Evolutionary conservation across 2,113 vertebrate genomes (phyloP).

Genomic region (Lipotes vexillifer): DNA sequence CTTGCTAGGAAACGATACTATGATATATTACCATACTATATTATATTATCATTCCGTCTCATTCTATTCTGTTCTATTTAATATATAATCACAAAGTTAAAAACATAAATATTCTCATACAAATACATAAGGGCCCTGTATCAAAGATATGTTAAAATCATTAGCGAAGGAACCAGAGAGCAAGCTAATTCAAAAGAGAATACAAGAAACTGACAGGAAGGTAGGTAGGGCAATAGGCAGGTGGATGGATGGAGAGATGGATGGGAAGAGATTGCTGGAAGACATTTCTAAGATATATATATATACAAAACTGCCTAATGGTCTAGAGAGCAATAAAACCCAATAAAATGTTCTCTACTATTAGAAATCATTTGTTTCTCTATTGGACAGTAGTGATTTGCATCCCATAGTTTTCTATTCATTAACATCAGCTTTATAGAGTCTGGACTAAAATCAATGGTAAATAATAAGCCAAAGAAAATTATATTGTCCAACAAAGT

Average conservation of each 20-base stretch:
- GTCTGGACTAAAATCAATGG: neutral
- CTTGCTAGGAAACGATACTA: neutral
- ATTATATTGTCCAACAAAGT: neutral
- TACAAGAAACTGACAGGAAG: neutral
- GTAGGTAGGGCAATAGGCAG: neutral
- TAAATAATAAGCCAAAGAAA: neutral
- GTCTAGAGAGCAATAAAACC: neutral
- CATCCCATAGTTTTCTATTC: neutral
- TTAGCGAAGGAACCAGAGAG: neutral
- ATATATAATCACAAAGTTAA: neutral
- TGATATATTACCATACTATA: neutral
- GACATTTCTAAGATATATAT: neutral
- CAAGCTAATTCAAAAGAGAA: neutral
- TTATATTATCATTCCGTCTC: neutral
- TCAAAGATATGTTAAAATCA: neutral
- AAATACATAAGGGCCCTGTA: neutral
- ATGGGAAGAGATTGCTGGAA: neutral
- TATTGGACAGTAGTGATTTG: neutral
- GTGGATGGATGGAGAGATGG: neutral
- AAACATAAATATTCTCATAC: neutral
- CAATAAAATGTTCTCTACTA: neutral
- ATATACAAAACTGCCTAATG: neutral
- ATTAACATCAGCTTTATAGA: neutral
- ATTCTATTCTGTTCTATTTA: too few species aligned
- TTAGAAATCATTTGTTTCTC: neutral